Evolutionary conservation across 2,113 vertebrate genomes (phyloP).

Genomic region (Hippocampus guttulatus): DNA sequence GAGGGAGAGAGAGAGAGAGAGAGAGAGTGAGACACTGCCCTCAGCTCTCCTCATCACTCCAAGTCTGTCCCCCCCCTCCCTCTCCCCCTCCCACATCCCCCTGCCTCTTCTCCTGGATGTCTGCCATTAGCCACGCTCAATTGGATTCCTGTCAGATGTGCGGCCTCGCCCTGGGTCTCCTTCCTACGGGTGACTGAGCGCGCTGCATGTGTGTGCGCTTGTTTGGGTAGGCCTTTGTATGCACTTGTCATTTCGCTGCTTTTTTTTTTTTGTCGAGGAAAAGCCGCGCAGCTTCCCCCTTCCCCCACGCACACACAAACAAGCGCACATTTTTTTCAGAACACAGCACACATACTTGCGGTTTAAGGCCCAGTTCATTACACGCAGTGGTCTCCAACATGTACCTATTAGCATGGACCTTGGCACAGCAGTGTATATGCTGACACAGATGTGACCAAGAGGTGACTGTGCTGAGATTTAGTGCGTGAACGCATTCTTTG

Average conservation of each 20-base stretch:
- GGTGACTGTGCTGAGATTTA: constrained; percentile 59
- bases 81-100: constrained; percentile 38
- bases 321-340: constrained; percentile 31
- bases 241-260: constrained; percentile 21
- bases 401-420: constrained; percentile 54
- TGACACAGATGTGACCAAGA: constrained; percentile 61
- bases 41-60: constrained; percentile 62
- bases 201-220: constrained; percentile 40
- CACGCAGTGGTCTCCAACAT: constrained; percentile 32
- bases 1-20: constrained; percentile 2
- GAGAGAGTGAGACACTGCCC: constrained; percentile 43
- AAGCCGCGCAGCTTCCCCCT: constrained; percentile 28
- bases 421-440: constrained; percentile 51
- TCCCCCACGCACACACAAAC: constrained; percentile 29
- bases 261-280: constrained; percentile 2
- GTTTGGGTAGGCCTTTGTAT: constrained; percentile 22
- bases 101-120: constrained; percentile 66
- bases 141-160: constrained; percentile 74
- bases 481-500: constrained; percentile 40
- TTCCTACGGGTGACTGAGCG: constrained; percentile 70
- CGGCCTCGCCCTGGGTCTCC: constrained; percentile 67
- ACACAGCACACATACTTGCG: constrained; percentile 14
- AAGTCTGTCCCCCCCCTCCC: constrained; percentile 32
- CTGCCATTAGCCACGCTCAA: constrained; percentile 71
- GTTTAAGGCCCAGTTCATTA: constrained; percentile 40